phyloP scores from a whole-genome alignment of 2,797 vertebrate species.

The Bradypodion ventrale region DNA sequence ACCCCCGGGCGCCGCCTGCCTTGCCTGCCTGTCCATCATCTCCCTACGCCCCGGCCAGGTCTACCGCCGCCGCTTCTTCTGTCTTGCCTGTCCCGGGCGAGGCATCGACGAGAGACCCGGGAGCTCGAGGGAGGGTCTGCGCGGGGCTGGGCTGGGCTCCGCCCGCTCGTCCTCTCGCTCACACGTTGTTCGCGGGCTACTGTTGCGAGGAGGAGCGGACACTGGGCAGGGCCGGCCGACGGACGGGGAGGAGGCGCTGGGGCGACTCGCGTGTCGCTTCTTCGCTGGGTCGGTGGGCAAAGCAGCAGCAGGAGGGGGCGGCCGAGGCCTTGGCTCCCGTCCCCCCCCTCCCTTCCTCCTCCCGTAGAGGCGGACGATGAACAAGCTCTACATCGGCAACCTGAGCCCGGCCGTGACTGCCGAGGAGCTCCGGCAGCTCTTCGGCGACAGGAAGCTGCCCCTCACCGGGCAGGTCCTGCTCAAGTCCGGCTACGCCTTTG shows the following conservation, averaged over 20 bases:
- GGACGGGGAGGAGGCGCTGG: conserved; percentile 29
- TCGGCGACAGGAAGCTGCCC: conserved; percentile 88
- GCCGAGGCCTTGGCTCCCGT: conserved; percentile 11
- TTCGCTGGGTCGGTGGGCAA: conserved; percentile 11
- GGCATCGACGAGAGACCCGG: conserved; percentile 12
- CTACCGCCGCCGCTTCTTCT: background rate
- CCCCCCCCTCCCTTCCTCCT: conserved; percentile 2
- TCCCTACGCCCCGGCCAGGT: background rate
- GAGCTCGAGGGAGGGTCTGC: conserved; percentile 18
- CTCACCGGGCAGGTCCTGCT: conserved; percentile 90
- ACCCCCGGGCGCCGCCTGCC: too few relatives aligned
- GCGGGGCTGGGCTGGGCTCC: conserved; percentile 21
- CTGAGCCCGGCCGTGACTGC: conserved; percentile 92
- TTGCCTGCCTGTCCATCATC: background rate
- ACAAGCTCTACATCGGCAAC: conserved; percentile 96
- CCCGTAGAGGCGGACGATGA: conserved; percentile 83
- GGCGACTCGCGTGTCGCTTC: background rate
- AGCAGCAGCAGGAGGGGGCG: conserved; percentile 37
- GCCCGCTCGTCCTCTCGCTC: conserved; percentile 23
- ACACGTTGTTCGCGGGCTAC: conserved; percentile 50
- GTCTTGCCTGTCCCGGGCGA: conserved; percentile 4
- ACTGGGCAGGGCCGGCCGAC: conserved; percentile 52
- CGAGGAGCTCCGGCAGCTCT: conserved; percentile 92
- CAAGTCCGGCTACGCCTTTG: conserved; percentile 94
- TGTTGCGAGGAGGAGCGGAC: conserved; percentile 41